These are phyloP conservation scores for Leucania comma DNA, from an alignment of 2,888 invertebrate genomes.

Conservation along the genomic window DNA sequence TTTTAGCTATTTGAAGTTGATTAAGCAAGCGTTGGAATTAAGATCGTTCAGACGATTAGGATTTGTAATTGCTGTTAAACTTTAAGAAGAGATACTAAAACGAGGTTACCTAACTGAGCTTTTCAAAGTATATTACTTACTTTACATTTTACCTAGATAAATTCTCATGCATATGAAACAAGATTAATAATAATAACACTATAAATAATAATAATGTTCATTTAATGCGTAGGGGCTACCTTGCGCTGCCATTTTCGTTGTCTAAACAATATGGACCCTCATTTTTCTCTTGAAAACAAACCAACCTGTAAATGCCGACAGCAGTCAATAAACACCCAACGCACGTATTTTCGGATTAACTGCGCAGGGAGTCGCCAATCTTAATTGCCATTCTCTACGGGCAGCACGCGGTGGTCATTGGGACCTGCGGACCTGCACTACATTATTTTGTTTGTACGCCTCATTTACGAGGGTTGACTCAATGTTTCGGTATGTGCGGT, in stretches of 20 bases:
- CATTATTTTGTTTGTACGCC: slow-evolving; percentile 85
- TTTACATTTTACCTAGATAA: slow-evolving; percentile 5
- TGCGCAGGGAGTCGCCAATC: slow-evolving; percentile 86
- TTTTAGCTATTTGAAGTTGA: slow-evolving; percentile 59
- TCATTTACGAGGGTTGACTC: slow-evolving; percentile 84
- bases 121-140: not conserved
- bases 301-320: slow-evolving; percentile 76
- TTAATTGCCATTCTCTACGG: slow-evolving; percentile 86
- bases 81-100: slow-evolving; percentile 19
- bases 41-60: slow-evolving; percentile 50
- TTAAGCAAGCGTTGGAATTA: slow-evolving; percentile 61
- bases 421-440: slow-evolving; percentile 80
- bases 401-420: slow-evolving; percentile 80
- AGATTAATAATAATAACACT: slow-evolving; percentile 6
- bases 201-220: slow-evolving; percentile 41
- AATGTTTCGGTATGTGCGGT: slow-evolving; percentile 72
- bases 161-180: slow-evolving; percentile 20
- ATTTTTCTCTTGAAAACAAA: slow-evolving; percentile 78
- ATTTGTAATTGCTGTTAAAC: slow-evolving; percentile 44
- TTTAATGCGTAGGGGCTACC: slow-evolving; percentile 40
- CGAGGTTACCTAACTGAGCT: not conserved
- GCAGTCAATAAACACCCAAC: slow-evolving; percentile 87
- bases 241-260: slow-evolving; percentile 51
- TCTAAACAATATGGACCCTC: slow-evolving; percentile 62
- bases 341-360: slow-evolving; percentile 90